Base-by-base conservation (phyloP, 2,797 vertebrate species). In the Ctenopoma multispine region DNA sequence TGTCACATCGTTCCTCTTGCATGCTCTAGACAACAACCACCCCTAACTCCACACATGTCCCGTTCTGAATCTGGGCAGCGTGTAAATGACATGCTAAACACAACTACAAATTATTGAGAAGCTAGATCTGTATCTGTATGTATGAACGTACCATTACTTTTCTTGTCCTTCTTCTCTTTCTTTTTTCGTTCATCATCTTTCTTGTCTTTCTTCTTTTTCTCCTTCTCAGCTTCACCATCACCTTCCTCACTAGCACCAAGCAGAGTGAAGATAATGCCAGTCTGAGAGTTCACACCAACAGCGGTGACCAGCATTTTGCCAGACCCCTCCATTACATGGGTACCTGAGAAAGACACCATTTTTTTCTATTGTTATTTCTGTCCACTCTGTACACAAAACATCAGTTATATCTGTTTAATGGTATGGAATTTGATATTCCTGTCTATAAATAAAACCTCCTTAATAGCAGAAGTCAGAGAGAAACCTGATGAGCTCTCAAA, bases 321-420 rank as follows among this genome's bases (percentile, higher is more conserved):
- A 1, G 98, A 99, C 62, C 98, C 98, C 75, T 99, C 98, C 98
- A 99, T 99, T 56, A 99, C 97, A 0, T 99, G 97, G 46, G 98
- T 99, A 29, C 98, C 98, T 99, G 86, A 40, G 68, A 47, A 15
- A 57, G 56, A 24, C 27, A 7, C 5, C 4, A 12, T 29, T 3
- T 20, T 46, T 31, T 21, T 4, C 6, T 4, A 9, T 27, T 21
- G 31, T 57, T 41, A 41, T 23, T 40, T 38, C 40, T 23, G n/a
- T 47, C 20, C 0, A 13, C 15, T 10, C 2, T 12, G 5, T 18
- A 17, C 8, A 23, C 15, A 62, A 8, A 2, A 47, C 20, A 18
- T 40, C 1, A 15, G 3, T 31, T 24, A 5, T 6, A 38, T 38
- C 10, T 20, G 18, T 46, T 9, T 18, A 3, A 20, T 9, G n/a